Base-by-base conservation (phyloP, 2,113 vertebrate genomes). In the Argyrosomus japonicus region DNA sequence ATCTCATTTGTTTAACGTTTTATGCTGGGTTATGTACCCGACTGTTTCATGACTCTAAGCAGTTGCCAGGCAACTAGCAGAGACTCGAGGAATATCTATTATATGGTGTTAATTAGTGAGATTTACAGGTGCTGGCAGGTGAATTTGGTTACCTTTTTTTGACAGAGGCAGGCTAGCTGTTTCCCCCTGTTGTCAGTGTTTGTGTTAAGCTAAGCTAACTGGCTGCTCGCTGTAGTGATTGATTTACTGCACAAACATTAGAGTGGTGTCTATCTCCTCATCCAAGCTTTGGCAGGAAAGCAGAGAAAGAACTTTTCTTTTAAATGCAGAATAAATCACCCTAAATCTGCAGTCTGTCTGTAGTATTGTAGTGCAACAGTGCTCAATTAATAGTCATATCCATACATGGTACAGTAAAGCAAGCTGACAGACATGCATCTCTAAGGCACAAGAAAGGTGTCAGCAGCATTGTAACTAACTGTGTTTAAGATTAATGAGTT, bases 401-500 rank as follows among this genome's bases (percentile, higher is more conserved):
- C 27, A 1, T 43, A 2, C 27, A 65, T 60, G 12, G 56, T 29
- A 45, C 9, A 27, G 18, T 60, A 27, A 25, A 60, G 27, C 11
- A 15, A 27, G 29, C 32, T 56, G 32, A 54, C 47, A n/a, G 5
- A 56, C 1, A 15, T 48, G 63, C 9, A 18, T 18, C 70, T 29
- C 5, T 18, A 15, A 69, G 3, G 54, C 17, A 4, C 13, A 13
- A 23, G 6, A 27, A 74, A 61, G n/a, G 18, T 32, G 15, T 67
- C 15, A n/a, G 56, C 57, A 45, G 58, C 23, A 29, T 60, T 71
- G 10, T 17, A 14, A 15, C 11, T 53, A 32, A 17, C 8, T 32
- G 40, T 17, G 47, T 25, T 12, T 57, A 51, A 69, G 50, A 69
- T 25, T 56, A 25, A 61, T 68, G 64, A 77, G 51, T 17, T 48